Conservation (phyloP, 2,888 invertebrate genomes). For the Eupsilia transversa region DNA sequence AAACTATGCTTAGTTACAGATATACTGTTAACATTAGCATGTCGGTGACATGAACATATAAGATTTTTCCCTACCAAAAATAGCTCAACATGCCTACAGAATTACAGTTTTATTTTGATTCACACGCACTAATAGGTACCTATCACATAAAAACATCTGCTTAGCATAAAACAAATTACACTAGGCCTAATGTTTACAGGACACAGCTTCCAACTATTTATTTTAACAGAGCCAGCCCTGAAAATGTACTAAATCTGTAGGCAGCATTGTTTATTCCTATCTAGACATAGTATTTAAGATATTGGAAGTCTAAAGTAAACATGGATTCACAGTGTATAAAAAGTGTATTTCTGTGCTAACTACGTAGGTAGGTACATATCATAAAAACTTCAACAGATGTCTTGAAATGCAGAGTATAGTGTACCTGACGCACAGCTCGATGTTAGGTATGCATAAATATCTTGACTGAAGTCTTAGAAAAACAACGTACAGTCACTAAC, state of each 20-base stretch:
- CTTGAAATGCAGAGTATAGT: conserved; percentile 19
- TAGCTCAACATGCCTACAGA: no score
- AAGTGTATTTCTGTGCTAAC: conserved; percentile 24
- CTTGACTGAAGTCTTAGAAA: conserved; percentile 21
- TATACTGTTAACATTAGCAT: neutral
- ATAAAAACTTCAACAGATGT: conserved; percentile 34
- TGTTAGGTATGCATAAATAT: conserved; percentile 12
- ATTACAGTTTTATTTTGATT: conserved; percentile 6
- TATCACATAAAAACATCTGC: conserved; percentile 13
- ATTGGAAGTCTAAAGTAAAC: conserved; percentile 26
- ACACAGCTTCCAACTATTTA: conserved; percentile 2
- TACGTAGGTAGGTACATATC: neutral
- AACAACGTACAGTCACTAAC: neutral
- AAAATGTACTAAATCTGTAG: conserved; percentile 6
- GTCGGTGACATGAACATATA: no score
- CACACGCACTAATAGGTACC: conserved; percentile 3
- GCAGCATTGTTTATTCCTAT: conserved; percentile 29
- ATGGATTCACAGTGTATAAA: conserved; percentile 12
- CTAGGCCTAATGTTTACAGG: conserved; percentile 15
- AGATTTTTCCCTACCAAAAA: neutral
- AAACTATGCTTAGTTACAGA: neutral
- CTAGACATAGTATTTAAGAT: conserved; percentile 34
- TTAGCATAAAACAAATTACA: conserved; percentile 1
- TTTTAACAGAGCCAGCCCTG: conserved; percentile 24
- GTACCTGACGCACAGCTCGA: neutral